Base-by-base conservation (phyloP, 2,113 vertebrate species). In the Mastomys natalensis region DNA sequence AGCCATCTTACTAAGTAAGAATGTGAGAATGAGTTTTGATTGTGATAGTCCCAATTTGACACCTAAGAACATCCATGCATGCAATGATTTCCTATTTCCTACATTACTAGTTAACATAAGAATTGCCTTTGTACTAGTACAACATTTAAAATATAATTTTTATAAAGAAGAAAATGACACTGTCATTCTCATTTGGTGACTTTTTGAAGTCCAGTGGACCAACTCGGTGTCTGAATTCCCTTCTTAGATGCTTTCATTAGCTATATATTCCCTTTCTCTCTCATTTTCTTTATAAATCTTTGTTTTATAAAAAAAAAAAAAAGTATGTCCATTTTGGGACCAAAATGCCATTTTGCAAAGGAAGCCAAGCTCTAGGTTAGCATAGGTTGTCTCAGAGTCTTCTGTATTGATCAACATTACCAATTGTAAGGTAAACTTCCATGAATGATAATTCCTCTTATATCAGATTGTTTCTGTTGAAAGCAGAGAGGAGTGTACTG, bases 281-380 rank as follows among this genome's bases (percentile, higher is more conserved):
- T 72, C 10, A 62, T 82, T 92, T 97, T 82, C 34, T 95, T 96
- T 94, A 60, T 2, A 89, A 89, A n/a, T 58, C 4, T 48, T 80
- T 40, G 62, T 87, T 72, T 11, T 53, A 76, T 74, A 66, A 91
- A 34, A 94, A 81, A n/a, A 73, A n/a, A n/a, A n/a, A n/a, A n/a
- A n/a, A n/a, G n/a, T n/a, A 29, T 60, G 17, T 3, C 12, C 3
- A 70, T 84, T 92, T 93, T 43, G 68, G 19, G 31, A 70, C 10
- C 9, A 87, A 93, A 80, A 31, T 73, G 51, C 74, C 26, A 76
- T 60, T 90, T 73, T 10, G 3, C 12, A 92, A 90, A 93, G 62
- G 7, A 95, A 92, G 92, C 77, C 55, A 21, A 94, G 31, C 8
- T 45, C 19, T 4, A 16, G 11, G 21, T 64, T 81, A 66, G 12